Evolutionary conservation across 1,140 invertebrate species (phyloP).

Genomic region (Trichomalopsis sarcophagae): DNA sequence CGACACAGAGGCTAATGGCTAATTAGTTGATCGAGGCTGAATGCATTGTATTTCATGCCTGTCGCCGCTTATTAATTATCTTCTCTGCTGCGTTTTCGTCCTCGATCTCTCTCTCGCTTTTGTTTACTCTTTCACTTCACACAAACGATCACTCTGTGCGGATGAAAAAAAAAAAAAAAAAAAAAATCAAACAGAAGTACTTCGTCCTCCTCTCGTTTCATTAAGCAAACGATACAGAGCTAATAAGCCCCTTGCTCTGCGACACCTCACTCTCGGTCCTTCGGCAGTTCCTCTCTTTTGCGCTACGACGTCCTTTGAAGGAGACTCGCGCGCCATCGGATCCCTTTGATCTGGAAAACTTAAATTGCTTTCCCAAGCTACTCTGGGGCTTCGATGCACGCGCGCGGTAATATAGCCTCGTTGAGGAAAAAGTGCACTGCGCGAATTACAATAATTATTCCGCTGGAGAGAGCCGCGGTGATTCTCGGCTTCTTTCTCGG

Average conservation of each 20-base stretch:
- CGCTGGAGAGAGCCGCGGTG: neutral
- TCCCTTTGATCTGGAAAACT: conserved; percentile 50
- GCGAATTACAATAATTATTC: conserved; percentile 7
- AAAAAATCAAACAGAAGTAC: no score
- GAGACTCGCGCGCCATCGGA: neutral
- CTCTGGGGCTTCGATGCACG: neutral
- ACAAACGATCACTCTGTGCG: no score
- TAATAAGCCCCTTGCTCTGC: neutral
- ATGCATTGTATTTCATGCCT: neutral
- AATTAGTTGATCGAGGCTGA: conserved; percentile 13
- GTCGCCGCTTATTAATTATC: neutral
- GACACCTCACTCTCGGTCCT: neutral
- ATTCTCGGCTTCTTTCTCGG: conserved; percentile 13
- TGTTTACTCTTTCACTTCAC: neutral
- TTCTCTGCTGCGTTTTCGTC: neutral
- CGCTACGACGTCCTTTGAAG: neutral
- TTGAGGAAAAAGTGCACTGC: neutral
- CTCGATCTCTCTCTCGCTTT: neutral
- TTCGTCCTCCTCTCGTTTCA: neutral
- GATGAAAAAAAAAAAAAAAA: no score
- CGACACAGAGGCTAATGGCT: neutral
- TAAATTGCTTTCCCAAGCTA: conserved; percentile 49
- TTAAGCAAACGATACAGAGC: neutral
- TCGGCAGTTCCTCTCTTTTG: neutral
- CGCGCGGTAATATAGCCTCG: neutral